phyloP scores from a whole-genome alignment of 2,797 vertebrate genomes.

The Channallabes apus region DNA sequence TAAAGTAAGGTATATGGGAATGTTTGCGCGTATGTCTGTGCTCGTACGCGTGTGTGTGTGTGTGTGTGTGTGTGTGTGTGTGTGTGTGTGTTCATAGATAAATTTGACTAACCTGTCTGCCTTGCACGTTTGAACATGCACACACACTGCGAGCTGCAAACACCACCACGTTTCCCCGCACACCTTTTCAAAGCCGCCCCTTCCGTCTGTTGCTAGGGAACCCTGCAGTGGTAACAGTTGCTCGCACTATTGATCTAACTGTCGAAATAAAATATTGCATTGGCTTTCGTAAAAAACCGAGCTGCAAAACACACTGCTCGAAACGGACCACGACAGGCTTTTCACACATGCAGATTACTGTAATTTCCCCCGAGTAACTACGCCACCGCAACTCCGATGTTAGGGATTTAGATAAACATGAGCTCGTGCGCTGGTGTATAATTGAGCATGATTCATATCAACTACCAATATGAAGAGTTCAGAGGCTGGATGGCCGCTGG shows the following conservation, averaged over 20 bases:
- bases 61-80: not conserved
- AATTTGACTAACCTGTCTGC: not conserved
- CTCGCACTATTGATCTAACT: constrained; percentile 52
- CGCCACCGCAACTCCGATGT: not conserved
- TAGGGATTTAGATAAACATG: constrained; percentile 24
- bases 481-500: not conserved
- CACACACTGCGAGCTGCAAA: not conserved
- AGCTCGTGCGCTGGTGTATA: constrained; percentile 5
- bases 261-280: constrained; percentile 49
- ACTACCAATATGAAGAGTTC: not conserved
- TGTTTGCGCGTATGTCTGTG: not conserved
- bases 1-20: not conserved
- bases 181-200: constrained; percentile 22
- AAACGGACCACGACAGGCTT: not conserved
- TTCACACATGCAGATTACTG: constrained; percentile 23
- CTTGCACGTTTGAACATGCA: not conserved
- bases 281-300: constrained; percentile 26
- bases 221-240: constrained; percentile 34
- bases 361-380: constrained; percentile 24
- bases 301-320: constrained; percentile 7
- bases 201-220: constrained; percentile 55
- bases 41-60: no score
- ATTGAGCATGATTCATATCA: not conserved
- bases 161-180: not conserved
- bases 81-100: not conserved